Evolutionary conservation across 2,888 invertebrate genomes (phyloP), one percentile per base, ranked within the genome.

Genomic region (Imbricaverruca yamaguchii): DNA sequence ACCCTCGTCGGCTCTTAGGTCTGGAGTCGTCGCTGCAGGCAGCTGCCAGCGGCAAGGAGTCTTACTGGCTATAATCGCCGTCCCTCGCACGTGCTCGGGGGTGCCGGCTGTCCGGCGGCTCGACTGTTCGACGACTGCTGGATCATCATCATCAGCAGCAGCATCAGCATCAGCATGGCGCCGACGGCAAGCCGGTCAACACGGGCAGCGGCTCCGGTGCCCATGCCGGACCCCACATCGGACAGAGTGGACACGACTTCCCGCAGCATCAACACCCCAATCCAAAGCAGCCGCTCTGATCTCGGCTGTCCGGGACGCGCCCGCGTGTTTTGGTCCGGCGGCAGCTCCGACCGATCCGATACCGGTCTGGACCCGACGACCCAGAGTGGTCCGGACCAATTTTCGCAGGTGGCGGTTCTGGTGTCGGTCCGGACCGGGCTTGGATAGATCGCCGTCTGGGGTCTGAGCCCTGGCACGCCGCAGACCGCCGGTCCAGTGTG

Each of bases 11-110:
- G 39, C 39, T 39, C 39, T 39, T 55, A 74, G 74, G 74, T 53
- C 74, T 74, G 13, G 74, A 74, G 74, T 74, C 74, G 1, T 74
- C 74, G 2, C 74, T 74, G 18, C 74, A 74, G 23, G 74, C 74
- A 2, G 74, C 74, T 9, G 74, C 74, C 21, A 53, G 74, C 55
- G 74, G 74, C 13, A 74, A 74, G 21, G 74, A 74, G 21, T 74
- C 74, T 55, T 74, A 74, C 74, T 74, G 74, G 74, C 21, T 74
- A 21, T 74, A 74, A 55, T 59, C 12, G 12, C 25, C 13, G n/a
- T n/a, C 65, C 63, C 23, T 23, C 23, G 23, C 21, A 18, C 8
- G 1, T 18, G 1, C 13, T 63, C 18, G 15, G 21, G 1, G 63
- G 13, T 8, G 21, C 63, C 63, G 18, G n/a, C 21, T 6, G 10